These are phyloP conservation scores for Cabera pusaria DNA, from an alignment of 2,888 invertebrate species.

Conservation along the genomic window DNA sequence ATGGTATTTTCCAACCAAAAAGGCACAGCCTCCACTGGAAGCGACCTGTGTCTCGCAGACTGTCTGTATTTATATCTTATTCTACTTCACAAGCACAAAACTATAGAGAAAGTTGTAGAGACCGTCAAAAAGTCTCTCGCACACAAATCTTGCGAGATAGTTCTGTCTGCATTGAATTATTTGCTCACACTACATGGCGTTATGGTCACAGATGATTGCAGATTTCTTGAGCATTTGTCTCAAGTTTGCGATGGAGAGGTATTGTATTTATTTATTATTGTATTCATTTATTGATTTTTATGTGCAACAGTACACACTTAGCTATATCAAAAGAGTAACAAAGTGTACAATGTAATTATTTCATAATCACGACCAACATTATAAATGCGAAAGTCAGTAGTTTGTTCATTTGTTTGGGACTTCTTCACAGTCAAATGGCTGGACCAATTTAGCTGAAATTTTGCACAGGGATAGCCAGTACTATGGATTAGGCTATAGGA, in stretches of 20 bases:
- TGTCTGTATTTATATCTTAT: conserved; percentile 40
- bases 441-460: too few species aligned
- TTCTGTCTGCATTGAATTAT: neutral
- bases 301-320: too few species aligned
- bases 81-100: neutral
- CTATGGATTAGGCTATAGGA: too few species aligned
- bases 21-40: neutral
- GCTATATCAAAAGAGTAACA: too few species aligned
- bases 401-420: too few species aligned
- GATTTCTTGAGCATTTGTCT: neutral
- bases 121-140: neutral
- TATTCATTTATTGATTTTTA: too few species aligned
- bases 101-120: neutral
- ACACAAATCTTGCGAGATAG: conserved; percentile 1
- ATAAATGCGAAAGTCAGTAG: too few species aligned
- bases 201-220: neutral
- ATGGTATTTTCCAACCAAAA: neutral
- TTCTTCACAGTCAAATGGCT: too few species aligned
- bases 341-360: too few species aligned
- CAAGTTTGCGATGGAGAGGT: neutral
- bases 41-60: conserved; percentile 3
- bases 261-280: too few species aligned
- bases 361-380: too few species aligned
- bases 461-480: too few species aligned
- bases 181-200: neutral